A percentile compares a stretch with the other conserved stretches of the same genome.
phyloP scores from a whole-genome alignment of 1,140 invertebrate genomes.

The Diuraphis noxia region DNA sequence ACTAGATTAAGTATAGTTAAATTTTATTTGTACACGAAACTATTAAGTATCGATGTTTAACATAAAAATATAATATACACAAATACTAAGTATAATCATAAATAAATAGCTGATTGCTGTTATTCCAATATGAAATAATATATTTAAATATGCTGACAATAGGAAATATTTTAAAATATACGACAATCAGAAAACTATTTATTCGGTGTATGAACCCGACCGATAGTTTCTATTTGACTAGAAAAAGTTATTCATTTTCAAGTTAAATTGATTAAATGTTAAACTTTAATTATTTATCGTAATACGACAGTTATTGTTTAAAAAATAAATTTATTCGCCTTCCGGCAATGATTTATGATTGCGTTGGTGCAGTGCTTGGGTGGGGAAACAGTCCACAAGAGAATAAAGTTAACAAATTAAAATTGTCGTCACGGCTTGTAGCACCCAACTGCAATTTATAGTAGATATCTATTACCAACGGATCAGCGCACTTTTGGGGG shows the following conservation, averaged over 20 bases:
- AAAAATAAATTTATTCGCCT: slow-evolving; percentile 7
- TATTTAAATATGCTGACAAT: not conserved
- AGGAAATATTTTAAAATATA: not conserved
- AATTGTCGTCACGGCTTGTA: slow-evolving; percentile 30
- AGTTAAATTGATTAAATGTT: not conserved
- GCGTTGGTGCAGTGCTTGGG: not conserved
- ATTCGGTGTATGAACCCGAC: not conserved
- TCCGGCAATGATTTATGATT: not conserved
- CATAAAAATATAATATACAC: not conserved
- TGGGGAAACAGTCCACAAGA: not conserved
- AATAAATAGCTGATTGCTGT: not conserved
- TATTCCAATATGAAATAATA: not conserved
- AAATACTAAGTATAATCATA: not conserved
- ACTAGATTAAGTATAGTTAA: not conserved
- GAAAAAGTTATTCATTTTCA: not conserved
- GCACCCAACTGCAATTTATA: not conserved
- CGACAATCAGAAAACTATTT: not conserved
- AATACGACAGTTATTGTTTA: not conserved
- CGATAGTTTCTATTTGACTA: not conserved
- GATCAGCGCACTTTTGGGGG: not conserved
- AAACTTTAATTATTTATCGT: not conserved
- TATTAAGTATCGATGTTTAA: not conserved
- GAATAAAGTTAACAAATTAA: slow-evolving; percentile 24
- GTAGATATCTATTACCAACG: slow-evolving; percentile 1
- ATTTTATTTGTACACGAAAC: not conserved